Conservation (phyloP, 2,113 vertebrate species). For the Gallinago paraguaiae region DNA sequence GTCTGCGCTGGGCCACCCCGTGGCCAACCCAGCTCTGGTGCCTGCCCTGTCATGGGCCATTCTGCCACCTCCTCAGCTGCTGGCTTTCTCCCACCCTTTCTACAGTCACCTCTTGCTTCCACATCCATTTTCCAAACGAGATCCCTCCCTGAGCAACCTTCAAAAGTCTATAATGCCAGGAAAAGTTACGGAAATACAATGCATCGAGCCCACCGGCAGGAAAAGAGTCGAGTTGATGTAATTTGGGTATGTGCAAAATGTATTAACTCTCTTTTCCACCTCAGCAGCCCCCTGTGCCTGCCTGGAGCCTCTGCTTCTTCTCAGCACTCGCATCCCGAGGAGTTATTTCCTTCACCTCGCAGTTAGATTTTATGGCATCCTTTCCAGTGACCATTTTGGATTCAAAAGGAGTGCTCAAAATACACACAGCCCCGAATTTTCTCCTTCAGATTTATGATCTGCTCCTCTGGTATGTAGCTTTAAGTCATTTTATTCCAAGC, state of each 20-base stretch:
- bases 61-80: neutral
- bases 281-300: neutral
- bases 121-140: neutral
- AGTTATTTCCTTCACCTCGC: neutral
- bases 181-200: neutral
- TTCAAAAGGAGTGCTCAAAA: constrained; percentile 41
- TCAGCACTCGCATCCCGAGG: neutral
- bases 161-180: neutral
- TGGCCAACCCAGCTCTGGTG: neutral
- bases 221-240: neutral
- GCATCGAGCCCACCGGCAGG: neutral
- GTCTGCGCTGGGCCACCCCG: neutral
- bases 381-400: constrained; percentile 20
- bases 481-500: constrained; percentile 57
- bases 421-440: neutral
- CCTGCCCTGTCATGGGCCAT: neutral
- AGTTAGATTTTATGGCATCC: neutral
- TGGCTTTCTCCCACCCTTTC: neutral
- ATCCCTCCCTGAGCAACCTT: neutral
- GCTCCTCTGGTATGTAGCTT: constrained; percentile 19
- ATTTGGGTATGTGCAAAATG: neutral
- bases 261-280: constrained; percentile 31
- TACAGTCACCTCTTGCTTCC: neutral
- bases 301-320: neutral
- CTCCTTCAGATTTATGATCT: constrained; percentile 40